Conservation (phyloP, 1,140 invertebrate species). For the Hesperophylax magnus region DNA sequence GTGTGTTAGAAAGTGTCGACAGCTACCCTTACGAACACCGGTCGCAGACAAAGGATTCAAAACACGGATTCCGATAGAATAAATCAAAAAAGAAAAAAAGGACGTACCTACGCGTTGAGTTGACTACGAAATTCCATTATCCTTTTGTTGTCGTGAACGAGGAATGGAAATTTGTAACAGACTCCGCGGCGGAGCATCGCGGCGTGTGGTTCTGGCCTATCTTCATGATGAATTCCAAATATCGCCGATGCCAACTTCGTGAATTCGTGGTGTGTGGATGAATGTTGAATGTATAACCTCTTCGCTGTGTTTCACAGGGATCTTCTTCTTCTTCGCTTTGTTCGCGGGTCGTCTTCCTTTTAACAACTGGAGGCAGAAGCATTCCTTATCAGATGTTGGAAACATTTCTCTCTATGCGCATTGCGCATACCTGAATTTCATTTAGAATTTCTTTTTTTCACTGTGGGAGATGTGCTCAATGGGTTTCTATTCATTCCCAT, state of each 20-base stretch:
- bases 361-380: background rate
- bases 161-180: slow-evolving; percentile 54
- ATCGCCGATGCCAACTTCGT: slow-evolving; percentile 46
- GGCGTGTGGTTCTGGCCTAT: slow-evolving; percentile 35
- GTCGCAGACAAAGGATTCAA: slow-evolving; percentile 46
- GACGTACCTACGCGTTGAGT: slow-evolving; percentile 31
- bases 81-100: slow-evolving; percentile 40
- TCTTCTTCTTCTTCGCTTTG: slow-evolving; percentile 13
- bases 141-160: slow-evolving; percentile 51
- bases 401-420: background rate
- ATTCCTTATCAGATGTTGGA: slow-evolving; percentile 12
- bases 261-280: slow-evolving; percentile 44
- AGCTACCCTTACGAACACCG: slow-evolving; percentile 31
- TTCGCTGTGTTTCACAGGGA: background rate
- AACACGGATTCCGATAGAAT: slow-evolving; percentile 53
- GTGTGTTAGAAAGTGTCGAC: slow-evolving; percentile 51
- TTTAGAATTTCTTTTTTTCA: too few relatives aligned
- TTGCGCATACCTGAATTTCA: background rate
- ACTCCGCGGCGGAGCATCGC: slow-evolving; percentile 18
- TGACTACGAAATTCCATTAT: slow-evolving; percentile 57
- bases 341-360: background rate
- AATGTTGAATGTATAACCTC: slow-evolving; percentile 23
- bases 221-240: slow-evolving; percentile 57
- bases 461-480: too few relatives aligned
- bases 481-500: too few relatives aligned